phyloP scores from a whole-genome alignment of 2,797 vertebrate species.

The Myripristis jacobus region DNA sequence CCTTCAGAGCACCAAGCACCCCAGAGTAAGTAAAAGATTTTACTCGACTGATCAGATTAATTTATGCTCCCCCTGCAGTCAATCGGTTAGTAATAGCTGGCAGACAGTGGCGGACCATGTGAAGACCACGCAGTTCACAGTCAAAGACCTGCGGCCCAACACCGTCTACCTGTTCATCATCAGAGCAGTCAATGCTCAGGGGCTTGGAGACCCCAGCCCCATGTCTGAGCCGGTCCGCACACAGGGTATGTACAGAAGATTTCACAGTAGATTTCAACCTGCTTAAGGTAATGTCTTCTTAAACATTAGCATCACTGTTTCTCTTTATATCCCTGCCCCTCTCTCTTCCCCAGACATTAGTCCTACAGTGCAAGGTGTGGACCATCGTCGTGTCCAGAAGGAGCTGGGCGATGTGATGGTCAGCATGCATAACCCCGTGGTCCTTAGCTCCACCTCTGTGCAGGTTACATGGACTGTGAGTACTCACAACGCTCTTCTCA shows the following conservation, averaged over 20 bases:
- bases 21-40: background rate
- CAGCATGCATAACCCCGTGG: slow-evolving; percentile 92
- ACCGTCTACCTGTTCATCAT: slow-evolving; percentile 97
- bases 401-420: slow-evolving; percentile 93
- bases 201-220: slow-evolving; percentile 93
- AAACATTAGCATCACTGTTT: background rate
- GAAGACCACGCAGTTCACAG: slow-evolving; percentile 88
- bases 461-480: slow-evolving; percentile 97
- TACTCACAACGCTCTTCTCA: slow-evolving; percentile 11
- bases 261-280: background rate
- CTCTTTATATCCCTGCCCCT: slow-evolving; percentile 16
- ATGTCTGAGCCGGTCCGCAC: slow-evolving; percentile 95
- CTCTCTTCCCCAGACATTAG: slow-evolving; percentile 87
- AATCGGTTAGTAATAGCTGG: slow-evolving; percentile 97
- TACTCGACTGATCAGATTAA: slow-evolving; percentile 16
- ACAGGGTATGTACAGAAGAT: slow-evolving; percentile 85
- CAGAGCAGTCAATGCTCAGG: slow-evolving; percentile 92
- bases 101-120: slow-evolving; percentile 94
- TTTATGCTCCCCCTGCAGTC: slow-evolving; percentile 78
- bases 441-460: slow-evolving; percentile 90
- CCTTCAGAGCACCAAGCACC: background rate
- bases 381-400: slow-evolving; percentile 95
- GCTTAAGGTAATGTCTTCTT: background rate
- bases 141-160: slow-evolving; percentile 91
- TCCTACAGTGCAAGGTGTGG: slow-evolving; percentile 94